Evolutionary conservation across 1,140 invertebrate genomes (phyloP).

Genomic region (Trichonephila clavata): DNA sequence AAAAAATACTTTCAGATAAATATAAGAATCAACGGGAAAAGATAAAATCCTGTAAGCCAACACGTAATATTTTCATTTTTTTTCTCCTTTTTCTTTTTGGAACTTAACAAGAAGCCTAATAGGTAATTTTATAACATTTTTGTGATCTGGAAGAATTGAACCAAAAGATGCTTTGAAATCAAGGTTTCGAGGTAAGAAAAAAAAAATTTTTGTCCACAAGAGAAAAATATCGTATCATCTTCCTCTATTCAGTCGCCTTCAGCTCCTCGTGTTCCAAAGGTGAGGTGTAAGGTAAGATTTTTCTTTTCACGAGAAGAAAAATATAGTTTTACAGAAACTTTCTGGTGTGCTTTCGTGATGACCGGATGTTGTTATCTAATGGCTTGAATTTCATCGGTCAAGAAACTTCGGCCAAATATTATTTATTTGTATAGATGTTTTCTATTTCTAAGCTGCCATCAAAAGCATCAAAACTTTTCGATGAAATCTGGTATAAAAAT

Average conservation of each 20-base stretch:
- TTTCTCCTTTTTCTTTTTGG: too few relatives aligned
- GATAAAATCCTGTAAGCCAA: too few relatives aligned
- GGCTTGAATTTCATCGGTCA: constrained; percentile 20
- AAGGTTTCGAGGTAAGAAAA: not conserved
- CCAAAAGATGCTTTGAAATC: not conserved
- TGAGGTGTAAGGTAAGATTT: not conserved
- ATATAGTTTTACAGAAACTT: constrained; percentile 34
- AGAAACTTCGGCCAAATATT: not conserved
- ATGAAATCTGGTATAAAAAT: not conserved
- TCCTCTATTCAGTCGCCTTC: not conserved
- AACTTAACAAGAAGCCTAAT: not conserved
- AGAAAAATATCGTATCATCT: not conserved
- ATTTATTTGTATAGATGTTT: not conserved
- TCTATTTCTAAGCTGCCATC: not conserved
- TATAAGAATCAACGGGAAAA: too few relatives aligned
- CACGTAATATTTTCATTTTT: too few relatives aligned
- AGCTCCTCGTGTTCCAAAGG: not conserved
- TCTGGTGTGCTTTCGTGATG: not conserved
- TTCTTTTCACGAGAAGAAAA: not conserved
- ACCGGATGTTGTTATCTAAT: constrained; percentile 41
- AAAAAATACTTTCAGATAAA: too few relatives aligned
- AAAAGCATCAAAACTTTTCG: not conserved
- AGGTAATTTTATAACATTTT: not conserved
- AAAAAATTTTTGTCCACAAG: not conserved
- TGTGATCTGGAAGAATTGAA: not conserved